Percentiles rank a stretch among this genome's conserved stretches.
These are phyloP conservation scores for Enteromius trimaculatus DNA, from an alignment of 2,797 vertebrate genomes.

Conservation along the genomic window DNA sequence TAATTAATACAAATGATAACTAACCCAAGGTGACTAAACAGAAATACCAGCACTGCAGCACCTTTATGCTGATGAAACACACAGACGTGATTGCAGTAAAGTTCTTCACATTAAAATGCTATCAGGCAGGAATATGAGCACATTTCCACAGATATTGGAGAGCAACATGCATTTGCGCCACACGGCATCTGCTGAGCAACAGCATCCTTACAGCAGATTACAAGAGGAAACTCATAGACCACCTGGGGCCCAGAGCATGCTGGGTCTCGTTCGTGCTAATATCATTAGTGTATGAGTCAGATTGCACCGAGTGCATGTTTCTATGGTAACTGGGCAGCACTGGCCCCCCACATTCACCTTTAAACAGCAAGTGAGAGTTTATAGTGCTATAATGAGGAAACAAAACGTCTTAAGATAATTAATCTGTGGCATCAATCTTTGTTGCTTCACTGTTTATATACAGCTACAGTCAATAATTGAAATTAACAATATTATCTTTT, in stretches of 20 bases:
- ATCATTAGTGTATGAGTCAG: conserved; percentile 51
- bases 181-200: conserved; percentile 20
- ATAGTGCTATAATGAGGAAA: background rate
- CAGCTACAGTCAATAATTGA: background rate
- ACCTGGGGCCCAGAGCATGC: conserved; percentile 39
- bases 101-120: conserved; percentile 1
- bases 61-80: conserved; percentile 8
- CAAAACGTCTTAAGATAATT: background rate
- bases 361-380: background rate
- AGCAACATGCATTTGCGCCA: background rate
- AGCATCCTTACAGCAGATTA: conserved; percentile 39
- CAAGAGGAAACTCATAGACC: conserved; percentile 28
- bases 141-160: background rate
- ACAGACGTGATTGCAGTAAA: background rate
- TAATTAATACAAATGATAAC: background rate
- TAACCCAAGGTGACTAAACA: background rate
- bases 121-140: conserved; percentile 10
- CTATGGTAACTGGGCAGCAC: conserved; percentile 42
- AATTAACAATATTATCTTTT: background rate
- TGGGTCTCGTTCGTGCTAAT: conserved; percentile 32
- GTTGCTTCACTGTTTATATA: conserved; percentile 5
- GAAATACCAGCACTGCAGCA: conserved; percentile 19
- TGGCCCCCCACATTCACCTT: background rate
- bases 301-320: conserved; percentile 5
- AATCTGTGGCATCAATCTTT: background rate